phyloP scores from a whole-genome alignment of 2,113 vertebrate genomes.

The Scopus umbretta region DNA sequence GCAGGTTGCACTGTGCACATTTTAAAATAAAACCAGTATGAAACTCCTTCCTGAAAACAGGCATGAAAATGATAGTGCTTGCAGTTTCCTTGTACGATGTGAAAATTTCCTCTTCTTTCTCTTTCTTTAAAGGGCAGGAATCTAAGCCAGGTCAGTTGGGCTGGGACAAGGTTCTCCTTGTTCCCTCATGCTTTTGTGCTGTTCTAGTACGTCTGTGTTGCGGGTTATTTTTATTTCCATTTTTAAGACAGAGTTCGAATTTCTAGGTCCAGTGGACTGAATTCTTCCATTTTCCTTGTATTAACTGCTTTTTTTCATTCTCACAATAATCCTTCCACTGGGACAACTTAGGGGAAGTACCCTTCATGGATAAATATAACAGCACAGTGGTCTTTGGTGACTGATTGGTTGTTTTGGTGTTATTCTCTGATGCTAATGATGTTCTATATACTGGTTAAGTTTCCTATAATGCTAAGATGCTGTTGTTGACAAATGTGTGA shows the following conservation, averaged over 20 bases:
- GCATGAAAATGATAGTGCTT: background rate
- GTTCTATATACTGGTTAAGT: background rate
- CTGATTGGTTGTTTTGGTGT: background rate
- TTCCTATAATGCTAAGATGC: background rate
- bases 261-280: background rate
- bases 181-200: background rate
- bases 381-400: background rate
- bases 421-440: background rate
- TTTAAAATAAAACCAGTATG: background rate
- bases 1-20: background rate
- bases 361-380: background rate
- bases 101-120: background rate
- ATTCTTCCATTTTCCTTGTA: background rate
- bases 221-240: background rate
- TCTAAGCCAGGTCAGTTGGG: background rate
- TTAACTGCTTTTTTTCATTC: background rate
- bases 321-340: background rate
- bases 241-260: background rate
- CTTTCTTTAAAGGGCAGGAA: background rate
- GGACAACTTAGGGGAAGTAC: background rate
- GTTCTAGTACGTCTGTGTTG: background rate
- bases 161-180: background rate
- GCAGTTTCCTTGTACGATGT: background rate
- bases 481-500: background rate
- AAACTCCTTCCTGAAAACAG: background rate